A percentile compares a stretch with the other conserved stretches of the same genome.
phyloP scores from a whole-genome alignment of 2,113 vertebrate species.

The Otocyon megalotis region DNA sequence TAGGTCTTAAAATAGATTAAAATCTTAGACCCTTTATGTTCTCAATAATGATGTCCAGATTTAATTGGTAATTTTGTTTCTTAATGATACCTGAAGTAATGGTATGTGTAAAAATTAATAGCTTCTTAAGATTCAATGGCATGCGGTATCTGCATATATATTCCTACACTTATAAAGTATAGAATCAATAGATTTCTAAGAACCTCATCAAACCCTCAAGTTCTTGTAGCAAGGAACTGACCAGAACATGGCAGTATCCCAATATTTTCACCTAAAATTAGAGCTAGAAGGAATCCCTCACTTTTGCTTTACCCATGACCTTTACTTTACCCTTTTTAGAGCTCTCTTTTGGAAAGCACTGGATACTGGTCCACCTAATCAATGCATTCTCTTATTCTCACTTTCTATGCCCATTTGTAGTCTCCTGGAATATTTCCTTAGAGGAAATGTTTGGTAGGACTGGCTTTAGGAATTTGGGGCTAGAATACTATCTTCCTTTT shows the following conservation, averaged over 20 bases:
- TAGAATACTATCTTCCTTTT: background rate
- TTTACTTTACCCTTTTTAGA: background rate
- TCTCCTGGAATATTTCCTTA: background rate
- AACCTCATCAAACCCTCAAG: background rate
- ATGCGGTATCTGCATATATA: background rate
- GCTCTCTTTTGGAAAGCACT: background rate
- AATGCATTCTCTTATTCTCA: background rate
- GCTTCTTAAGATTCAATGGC: background rate
- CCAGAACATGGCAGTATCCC: background rate
- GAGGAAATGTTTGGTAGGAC: background rate
- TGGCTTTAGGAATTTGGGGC: background rate
- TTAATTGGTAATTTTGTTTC: background rate
- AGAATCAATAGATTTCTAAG: background rate
- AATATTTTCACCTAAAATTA: conserved; percentile 16
- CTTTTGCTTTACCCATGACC: background rate
- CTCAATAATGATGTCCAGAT: background rate
- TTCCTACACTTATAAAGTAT: background rate
- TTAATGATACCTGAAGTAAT: background rate
- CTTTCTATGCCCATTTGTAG: background rate
- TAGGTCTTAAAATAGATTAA: background rate
- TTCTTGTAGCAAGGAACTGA: background rate
- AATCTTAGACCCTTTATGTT: background rate
- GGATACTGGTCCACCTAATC: background rate
- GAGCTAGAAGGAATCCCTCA: background rate
- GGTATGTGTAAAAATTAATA: background rate